These are phyloP conservation scores for Sciurus vulgaris DNA, from an alignment of 2,797 vertebrate genomes.

Conservation along the genomic window DNA sequence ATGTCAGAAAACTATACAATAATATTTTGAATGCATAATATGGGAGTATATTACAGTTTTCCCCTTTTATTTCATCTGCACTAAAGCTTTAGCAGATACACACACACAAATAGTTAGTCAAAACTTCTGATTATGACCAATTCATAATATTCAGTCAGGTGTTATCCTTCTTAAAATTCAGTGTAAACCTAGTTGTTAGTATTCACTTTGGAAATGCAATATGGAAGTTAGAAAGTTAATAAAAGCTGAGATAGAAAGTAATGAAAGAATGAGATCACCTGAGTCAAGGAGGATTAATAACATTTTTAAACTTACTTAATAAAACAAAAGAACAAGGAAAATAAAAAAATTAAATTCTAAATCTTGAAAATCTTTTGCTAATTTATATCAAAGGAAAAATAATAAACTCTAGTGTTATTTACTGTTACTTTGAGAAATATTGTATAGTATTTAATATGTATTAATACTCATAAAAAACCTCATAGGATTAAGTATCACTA, in stretches of 20 bases:
- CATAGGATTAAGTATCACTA: not conserved
- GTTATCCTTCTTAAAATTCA: conserved; percentile 31
- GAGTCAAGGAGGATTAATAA: conserved; percentile 25
- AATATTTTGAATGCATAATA: not conserved
- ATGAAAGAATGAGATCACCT: not conserved
- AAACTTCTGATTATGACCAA: conserved; percentile 13
- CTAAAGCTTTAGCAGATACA: not conserved
- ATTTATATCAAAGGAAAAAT: conserved; percentile 51
- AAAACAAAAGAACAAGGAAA: conserved; percentile 63
- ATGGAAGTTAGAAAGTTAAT: conserved; percentile 15
- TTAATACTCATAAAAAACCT: not conserved
- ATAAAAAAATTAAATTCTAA: conserved; percentile 58
- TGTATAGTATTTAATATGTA: not conserved
- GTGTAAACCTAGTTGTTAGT: conserved; percentile 16
- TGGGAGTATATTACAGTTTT: not conserved
- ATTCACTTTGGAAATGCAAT: conserved; percentile 14
- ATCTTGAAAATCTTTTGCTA: conserved; percentile 54
- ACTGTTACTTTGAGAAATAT: conserved; percentile 22
- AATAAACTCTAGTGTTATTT: not conserved
- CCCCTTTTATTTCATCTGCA: conserved; percentile 1
- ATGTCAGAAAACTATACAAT: not conserved
- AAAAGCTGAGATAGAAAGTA: conserved; percentile 30
- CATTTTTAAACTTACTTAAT: conserved; percentile 62
- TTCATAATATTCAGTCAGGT: not conserved
- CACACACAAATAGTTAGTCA: not conserved